These are phyloP conservation scores for Otocyon megalotis DNA, from an alignment of 2,113 vertebrate species.

Conservation along the genomic window DNA sequence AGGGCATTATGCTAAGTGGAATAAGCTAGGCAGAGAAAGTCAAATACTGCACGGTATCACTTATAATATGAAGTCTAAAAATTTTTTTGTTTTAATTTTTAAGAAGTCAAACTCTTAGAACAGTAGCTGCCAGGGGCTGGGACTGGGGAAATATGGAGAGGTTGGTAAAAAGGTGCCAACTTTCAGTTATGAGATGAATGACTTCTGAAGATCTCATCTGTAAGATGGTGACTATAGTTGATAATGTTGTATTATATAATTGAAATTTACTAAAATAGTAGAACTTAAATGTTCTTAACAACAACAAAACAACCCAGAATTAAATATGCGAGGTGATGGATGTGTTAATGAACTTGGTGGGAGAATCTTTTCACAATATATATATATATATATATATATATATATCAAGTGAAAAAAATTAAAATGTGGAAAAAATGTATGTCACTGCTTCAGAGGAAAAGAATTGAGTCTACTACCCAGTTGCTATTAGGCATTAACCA, in stretches of 20 bases:
- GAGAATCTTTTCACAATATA: neutral
- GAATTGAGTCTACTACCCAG: neutral
- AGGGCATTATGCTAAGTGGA: neutral
- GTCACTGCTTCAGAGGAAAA: conserved; percentile 46
- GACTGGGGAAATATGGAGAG: neutral
- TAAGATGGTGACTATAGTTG: neutral
- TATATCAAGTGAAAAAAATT: neutral
- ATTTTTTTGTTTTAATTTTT: neutral
- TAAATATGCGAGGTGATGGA: neutral
- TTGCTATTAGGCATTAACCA: neutral
- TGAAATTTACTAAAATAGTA: conserved; percentile 11
- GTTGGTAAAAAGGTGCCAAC: neutral
- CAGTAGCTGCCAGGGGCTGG: neutral
- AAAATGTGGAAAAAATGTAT: neutral
- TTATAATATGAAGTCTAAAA: neutral
- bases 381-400: neutral
- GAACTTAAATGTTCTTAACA: conserved; percentile 7
- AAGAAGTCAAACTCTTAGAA: neutral
- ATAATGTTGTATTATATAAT: neutral
- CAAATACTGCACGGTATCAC: neutral
- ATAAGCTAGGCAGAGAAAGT: neutral
- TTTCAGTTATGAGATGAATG: neutral
- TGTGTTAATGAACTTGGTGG: neutral
- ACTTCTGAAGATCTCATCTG: neutral
- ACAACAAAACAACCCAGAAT: neutral